Conservation (phyloP, 2,888 invertebrate species). For the Idaea straminata region DNA sequence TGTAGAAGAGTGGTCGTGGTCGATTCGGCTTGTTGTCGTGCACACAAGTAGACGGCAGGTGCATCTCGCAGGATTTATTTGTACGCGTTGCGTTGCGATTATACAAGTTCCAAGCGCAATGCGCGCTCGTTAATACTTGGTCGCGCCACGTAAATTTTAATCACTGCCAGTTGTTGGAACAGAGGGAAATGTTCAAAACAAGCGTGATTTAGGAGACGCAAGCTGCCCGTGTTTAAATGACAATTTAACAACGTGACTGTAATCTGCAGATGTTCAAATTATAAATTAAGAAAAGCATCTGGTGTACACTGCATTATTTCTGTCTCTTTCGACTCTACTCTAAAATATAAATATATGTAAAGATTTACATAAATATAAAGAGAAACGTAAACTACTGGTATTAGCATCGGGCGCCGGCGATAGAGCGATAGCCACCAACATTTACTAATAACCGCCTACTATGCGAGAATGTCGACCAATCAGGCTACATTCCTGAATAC, state of each 20-base stretch:
- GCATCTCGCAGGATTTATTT: conserved; percentile 76
- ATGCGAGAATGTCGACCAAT: conserved; percentile 69
- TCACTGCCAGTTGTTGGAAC: conserved; percentile 76
- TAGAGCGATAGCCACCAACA: conserved; percentile 53
- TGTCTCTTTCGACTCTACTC: conserved; percentile 7
- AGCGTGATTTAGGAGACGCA: conserved; percentile 72
- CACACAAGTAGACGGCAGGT: conserved; percentile 55
- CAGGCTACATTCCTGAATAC: conserved; percentile 71
- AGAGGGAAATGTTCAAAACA: conserved; percentile 72
- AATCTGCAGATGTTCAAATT: conserved; percentile 26
- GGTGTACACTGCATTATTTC: conserved; percentile 12
- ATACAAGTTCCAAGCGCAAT: conserved; percentile 61
- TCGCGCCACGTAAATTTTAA: conserved; percentile 78
- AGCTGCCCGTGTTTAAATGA: conserved; percentile 54
- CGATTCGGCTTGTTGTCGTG: conserved; percentile 19
- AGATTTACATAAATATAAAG: background rate
- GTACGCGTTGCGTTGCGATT: conserved; percentile 52
- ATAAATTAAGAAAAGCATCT: conserved; percentile 23
- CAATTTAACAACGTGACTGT: conserved; percentile 25
- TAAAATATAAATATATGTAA: conserved; percentile 3
- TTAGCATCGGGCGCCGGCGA: conserved; percentile 59
- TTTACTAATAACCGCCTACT: conserved; percentile 71
- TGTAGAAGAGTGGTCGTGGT: conserved; percentile 23
- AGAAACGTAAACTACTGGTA: conserved; percentile 35
- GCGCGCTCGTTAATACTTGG: conserved; percentile 77